phyloP scores from a whole-genome alignment of 2,797 vertebrate species.

The Coreius guichenoti region DNA sequence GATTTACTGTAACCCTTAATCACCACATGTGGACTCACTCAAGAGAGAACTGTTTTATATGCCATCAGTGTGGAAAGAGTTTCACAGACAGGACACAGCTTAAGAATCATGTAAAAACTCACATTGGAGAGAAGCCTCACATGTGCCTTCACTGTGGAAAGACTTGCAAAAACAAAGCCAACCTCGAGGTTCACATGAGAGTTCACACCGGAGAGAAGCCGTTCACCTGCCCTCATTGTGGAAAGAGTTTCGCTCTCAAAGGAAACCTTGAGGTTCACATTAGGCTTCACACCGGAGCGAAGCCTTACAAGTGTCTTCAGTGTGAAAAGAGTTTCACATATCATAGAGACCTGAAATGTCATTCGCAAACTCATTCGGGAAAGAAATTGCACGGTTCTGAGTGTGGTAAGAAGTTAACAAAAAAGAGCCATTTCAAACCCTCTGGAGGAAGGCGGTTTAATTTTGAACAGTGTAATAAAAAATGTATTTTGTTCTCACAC shows the following conservation, averaged over 20 bases:
- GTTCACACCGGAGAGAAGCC: not conserved
- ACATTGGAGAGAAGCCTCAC: not conserved
- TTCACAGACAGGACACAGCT: not conserved
- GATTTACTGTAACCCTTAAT: not conserved
- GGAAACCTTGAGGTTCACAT: not conserved
- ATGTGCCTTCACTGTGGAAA: not conserved
- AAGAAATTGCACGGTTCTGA: not conserved
- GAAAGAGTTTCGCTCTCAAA: not conserved
- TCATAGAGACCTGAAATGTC: not conserved
- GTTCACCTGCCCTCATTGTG: not conserved
- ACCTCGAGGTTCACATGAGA: not conserved
- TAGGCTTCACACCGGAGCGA: not conserved
- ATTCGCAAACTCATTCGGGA: not conserved
- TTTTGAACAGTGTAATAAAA: not conserved
- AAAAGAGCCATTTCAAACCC: not conserved
- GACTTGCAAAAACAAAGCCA: not conserved
- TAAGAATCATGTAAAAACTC: not conserved
- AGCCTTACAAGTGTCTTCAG: not conserved
- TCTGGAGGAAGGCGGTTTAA: not conserved
- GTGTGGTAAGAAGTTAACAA: not conserved
- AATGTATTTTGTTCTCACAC: not conserved
- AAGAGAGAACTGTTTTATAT: not conserved
- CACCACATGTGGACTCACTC: not conserved
- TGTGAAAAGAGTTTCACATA: not conserved
- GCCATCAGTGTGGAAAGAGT: not conserved